A percentile compares a stretch with the other conserved stretches of the same genome.
phyloP scores from a whole-genome alignment of 2,797 vertebrate genomes.

The Cyprinella venusta region DNA sequence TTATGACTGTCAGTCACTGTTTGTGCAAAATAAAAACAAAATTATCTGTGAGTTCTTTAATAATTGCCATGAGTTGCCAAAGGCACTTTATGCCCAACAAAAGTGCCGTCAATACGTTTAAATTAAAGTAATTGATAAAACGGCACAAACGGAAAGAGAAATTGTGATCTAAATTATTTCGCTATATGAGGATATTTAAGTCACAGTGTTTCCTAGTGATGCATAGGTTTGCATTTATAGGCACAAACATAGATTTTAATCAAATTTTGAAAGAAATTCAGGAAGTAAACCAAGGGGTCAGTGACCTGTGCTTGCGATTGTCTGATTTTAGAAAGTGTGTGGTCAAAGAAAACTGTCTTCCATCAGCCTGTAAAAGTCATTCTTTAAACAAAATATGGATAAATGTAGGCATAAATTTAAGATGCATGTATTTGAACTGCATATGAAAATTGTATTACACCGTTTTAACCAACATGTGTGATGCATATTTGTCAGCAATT shows the following conservation, averaged over 20 bases:
- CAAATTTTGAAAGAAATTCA: neutral
- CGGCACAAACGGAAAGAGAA: too few relatives aligned
- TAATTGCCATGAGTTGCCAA: too few relatives aligned
- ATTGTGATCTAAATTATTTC: too few relatives aligned
- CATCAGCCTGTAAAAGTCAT: too few relatives aligned
- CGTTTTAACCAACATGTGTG: neutral
- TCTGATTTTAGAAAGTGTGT: neutral
- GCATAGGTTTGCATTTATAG: neutral
- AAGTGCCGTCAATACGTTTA: too few relatives aligned
- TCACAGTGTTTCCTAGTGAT: neutral
- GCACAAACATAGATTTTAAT: neutral
- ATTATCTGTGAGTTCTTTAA: too few relatives aligned
- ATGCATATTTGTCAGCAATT: neutral
- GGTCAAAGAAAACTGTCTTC: neutral
- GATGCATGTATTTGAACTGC: neutral
- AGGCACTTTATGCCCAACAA: too few relatives aligned
- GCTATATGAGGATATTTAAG: too few relatives aligned
- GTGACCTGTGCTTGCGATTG: neutral
- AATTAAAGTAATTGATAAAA: too few relatives aligned
- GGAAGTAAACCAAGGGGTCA: neutral
- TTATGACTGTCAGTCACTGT: too few relatives aligned
- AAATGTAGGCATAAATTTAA: neutral
- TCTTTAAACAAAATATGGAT: too few relatives aligned
- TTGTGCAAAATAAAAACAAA: too few relatives aligned
- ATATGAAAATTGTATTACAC: neutral